These are phyloP conservation scores for Melanotaenia duboulayi DNA, from an alignment of 2,113 vertebrate genomes.

Conservation along the genomic window DNA sequence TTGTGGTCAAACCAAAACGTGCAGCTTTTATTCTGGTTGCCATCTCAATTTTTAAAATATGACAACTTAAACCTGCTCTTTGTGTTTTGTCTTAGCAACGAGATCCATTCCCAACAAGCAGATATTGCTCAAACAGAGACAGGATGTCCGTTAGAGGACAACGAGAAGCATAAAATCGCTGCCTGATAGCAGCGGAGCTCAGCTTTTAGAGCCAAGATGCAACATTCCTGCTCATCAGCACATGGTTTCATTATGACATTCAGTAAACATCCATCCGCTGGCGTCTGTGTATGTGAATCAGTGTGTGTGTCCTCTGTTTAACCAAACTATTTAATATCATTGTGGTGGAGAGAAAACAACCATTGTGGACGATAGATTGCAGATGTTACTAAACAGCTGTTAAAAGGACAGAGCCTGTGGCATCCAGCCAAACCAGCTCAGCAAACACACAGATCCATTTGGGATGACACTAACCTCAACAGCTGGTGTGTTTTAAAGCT, in stretches of 20 bases:
- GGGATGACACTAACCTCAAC: not conserved
- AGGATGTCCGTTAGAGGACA: slow-evolving; percentile 3
- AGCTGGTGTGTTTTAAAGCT: not conserved
- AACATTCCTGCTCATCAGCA: slow-evolving; percentile 51
- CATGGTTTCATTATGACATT: slow-evolving; percentile 16
- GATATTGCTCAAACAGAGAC: not conserved
- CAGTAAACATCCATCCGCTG: slow-evolving; percentile 27
- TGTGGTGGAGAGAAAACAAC: slow-evolving; percentile 1
- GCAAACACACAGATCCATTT: not conserved
- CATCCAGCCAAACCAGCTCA: slow-evolving; percentile 1
- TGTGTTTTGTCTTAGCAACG: too few species aligned
- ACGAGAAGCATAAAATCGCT: not conserved
- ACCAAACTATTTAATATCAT: not conserved
- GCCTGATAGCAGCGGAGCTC: slow-evolving; percentile 4
- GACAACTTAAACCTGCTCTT: too few species aligned
- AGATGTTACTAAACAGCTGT: slow-evolving; percentile 12
- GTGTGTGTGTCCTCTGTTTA: slow-evolving; percentile 6
- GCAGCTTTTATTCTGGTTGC: not conserved
- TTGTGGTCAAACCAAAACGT: not conserved
- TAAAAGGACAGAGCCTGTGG: not conserved
- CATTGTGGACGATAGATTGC: slow-evolving; percentile 9
- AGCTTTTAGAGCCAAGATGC: slow-evolving; percentile 25
- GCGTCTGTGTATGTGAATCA: not conserved
- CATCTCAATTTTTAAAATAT: too few species aligned
- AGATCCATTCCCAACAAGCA: too few species aligned